Base-by-base conservation (phyloP, 2,113 vertebrate species). In the Prionailurus bengalensis region DNA sequence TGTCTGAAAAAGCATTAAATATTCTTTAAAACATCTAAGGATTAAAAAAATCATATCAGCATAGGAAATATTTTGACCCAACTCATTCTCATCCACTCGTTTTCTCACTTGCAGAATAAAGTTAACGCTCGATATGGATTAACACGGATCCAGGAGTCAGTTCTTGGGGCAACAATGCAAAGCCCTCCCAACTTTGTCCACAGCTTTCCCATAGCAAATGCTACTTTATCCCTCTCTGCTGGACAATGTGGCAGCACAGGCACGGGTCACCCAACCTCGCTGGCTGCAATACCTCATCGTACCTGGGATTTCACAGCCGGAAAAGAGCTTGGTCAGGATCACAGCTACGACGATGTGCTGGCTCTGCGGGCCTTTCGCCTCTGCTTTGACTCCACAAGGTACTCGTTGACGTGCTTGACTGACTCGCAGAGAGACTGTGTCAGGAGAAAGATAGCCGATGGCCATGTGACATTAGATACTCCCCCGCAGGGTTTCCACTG, bases 241-340 rank as follows among this genome's bases (percentile, higher is more conserved):
- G 29, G 14, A 10, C 21, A 79, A 9, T 0, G 0, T 29, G 21
- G 4, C 5, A 55, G 14, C 1, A 31, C 15, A 74, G 7, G 0
- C 14, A 1, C 1, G 51, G 5, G 58, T 3, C 65, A 78, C 39
- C 5, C 81, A 42, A 36, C 10, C 73, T 84, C 42, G 5, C 10
- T 4, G 42, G 23, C 17, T 3, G 27, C 3, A 1, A 58, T 84
- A 80, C 45, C 85, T 86, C 15, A 19, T 53, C 13, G 1, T 51
- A 25, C 16, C 39, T 61, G 33, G 31, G 19, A 19, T 82, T 14
- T 70, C 73, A 81, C 23, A 51, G 31, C 61, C 25, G 53, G 27
- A 92, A 42, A 1, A 10, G 39, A 36, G 33, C 31, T 15, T 74
- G 45, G 7, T 84, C 58, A 42, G 55, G 39, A 45, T 9, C 39